Evolutionary conservation across 1,140 invertebrate genomes (phyloP).

Genomic region (Idris sp.): DNA sequence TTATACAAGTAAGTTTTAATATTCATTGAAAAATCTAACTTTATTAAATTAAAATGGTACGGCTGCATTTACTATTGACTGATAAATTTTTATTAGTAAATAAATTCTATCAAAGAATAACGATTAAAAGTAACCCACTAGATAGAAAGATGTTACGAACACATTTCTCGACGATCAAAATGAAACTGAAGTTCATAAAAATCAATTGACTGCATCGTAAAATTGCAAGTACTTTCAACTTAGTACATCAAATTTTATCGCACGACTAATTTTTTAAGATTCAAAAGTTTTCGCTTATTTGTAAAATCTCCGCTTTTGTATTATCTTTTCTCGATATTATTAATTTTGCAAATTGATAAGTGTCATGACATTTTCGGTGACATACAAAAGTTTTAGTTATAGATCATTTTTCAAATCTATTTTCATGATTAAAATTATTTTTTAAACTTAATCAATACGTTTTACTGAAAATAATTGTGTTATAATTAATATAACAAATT

Average conservation of each 20-base stretch:
- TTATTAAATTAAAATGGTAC: no score
- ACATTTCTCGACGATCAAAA: conserved; percentile 27
- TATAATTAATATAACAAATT: no score
- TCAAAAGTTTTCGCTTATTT: conserved; percentile 29
- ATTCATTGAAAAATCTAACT: no score
- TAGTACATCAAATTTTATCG: conserved; percentile 42
- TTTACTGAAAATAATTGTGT: no score
- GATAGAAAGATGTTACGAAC: conserved; percentile 5
- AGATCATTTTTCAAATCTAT: no score
- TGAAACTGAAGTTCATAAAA: conserved; percentile 29
- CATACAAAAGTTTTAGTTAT: no score
- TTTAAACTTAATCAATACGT: no score
- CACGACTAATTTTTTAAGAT: conserved; percentile 35
- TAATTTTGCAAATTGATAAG: conserved; percentile 13
- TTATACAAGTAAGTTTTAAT: no score
- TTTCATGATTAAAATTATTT: no score
- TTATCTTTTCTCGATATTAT: conserved; percentile 17
- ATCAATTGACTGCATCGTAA: conserved; percentile 35
- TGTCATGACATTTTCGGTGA: no score
- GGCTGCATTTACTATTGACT: no score
- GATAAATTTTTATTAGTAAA: neutral
- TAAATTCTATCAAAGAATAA: conserved; percentile 16
- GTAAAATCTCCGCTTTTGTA: conserved; percentile 22
- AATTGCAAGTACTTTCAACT: conserved; percentile 25
- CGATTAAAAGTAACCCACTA: conserved; percentile 11